Base-by-base conservation (phyloP, 2,797 vertebrate genomes). In the Fistularia tabacaria region DNA sequence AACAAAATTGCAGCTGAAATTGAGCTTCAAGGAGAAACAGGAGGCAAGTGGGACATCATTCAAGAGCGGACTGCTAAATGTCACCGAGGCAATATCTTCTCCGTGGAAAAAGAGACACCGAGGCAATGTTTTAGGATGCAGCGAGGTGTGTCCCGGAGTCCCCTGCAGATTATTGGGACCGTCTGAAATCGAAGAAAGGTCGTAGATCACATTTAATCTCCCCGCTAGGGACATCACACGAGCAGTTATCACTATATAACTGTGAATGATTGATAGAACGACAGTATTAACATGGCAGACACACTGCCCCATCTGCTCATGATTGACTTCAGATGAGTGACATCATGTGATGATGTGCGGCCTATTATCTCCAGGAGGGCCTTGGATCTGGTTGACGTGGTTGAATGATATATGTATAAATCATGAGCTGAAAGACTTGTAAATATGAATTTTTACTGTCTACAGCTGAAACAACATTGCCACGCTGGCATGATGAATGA, bases 191-290 rank as follows among this genome's bases (percentile, higher is more conserved):
- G 62, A 57, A 63, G 25, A 59, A 69, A 75, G 78, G 84, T 79
- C 76, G 68, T 41, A 67, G 70, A 60, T 81, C 59, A 74, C 67
- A 42, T 76, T 74, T 69, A 70, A 72, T 82, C 76, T 76, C 57
- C 64, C 66, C 62, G 40, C 14, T n/a, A 48, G 65, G 74, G 63
- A 71, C 63, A 47, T 59, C 25, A 64, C 60, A 64, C 0, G 9
- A 46, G 42, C 39, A 38, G 43, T 56, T 61, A 66, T 52, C 64
- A 54, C 54, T 36, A 9, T 54, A 49, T n/a, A 25, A 65, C 13
- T 50, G 59, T 41, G 41, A 14, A 47, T 76, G 77, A 85, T 67
- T 62, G 79, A 83, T 81, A 57, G 66, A 45, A 49, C 52, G 64
- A 69, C 64, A 64, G 62, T 63, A 65, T 63, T 60, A 76, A 73